Evolutionary conservation across 2,113 vertebrate genomes (phyloP).

Genomic region (Acanthochromis polyacanthus): DNA sequence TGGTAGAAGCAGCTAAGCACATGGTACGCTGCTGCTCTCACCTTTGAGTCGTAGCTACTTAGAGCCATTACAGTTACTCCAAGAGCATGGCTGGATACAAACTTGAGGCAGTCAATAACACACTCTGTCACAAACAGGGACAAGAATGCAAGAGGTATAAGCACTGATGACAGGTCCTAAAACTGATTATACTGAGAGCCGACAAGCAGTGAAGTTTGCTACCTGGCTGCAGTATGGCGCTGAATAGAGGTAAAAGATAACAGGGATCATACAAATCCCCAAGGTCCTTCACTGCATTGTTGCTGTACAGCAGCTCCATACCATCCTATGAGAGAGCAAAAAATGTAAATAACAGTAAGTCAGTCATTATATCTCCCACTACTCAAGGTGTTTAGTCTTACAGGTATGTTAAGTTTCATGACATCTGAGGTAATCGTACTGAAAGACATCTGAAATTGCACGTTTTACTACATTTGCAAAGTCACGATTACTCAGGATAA

Average conservation of each 20-base stretch:
- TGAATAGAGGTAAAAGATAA: constrained; percentile 94
- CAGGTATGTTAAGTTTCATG: too few species aligned
- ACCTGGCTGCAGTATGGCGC: constrained; percentile 92
- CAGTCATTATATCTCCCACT: too few species aligned
- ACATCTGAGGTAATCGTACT: too few species aligned
- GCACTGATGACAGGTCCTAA: not conserved
- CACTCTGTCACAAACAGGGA: constrained; percentile 82
- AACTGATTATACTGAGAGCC: not conserved
- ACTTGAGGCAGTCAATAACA: constrained; percentile 92
- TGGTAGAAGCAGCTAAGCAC: constrained; percentile 90
- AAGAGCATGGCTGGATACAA: constrained; percentile 91
- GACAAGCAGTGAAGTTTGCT: not conserved
- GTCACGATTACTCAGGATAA: too few species aligned
- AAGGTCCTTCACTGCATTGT: constrained; percentile 70
- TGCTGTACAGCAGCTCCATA: constrained; percentile 76
- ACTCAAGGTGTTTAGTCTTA: too few species aligned
- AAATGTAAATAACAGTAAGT: not conserved
- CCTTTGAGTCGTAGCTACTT: constrained; percentile 92
- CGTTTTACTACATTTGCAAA: too few species aligned
- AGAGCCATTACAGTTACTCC: constrained; percentile 89
- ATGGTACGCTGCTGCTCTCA: constrained; percentile 89
- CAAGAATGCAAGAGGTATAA: not conserved
- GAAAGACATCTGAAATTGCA: too few species aligned
- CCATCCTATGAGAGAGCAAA: constrained; percentile 78
- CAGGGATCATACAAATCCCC: constrained; percentile 90